These are phyloP conservation scores for Syncerus caffer DNA, from an alignment of 2,797 vertebrate genomes.

Conservation along the genomic window DNA sequence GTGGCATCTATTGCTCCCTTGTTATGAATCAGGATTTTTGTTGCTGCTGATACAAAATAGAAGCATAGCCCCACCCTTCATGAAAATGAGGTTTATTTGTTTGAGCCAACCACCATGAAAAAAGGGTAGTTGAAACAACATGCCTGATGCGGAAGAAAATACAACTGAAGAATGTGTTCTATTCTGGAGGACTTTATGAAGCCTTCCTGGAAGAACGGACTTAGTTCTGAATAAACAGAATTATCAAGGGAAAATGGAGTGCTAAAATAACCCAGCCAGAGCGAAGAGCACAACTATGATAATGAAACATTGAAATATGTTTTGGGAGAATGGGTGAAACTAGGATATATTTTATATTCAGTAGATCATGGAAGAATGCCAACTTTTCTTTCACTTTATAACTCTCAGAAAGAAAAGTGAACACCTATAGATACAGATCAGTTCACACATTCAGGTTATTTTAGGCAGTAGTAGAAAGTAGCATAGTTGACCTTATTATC, in stretches of 20 bases:
- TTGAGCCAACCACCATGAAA: background rate
- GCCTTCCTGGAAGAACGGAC: background rate
- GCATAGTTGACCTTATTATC: background rate
- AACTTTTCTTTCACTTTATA: background rate
- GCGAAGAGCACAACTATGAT: background rate
- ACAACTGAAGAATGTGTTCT: background rate
- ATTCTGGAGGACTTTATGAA: background rate
- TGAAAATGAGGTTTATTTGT: background rate
- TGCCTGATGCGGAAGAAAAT: background rate
- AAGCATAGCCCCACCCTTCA: accelerated
- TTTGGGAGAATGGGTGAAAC: background rate
- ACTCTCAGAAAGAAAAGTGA: background rate
- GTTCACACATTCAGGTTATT: background rate
- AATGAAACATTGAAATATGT: background rate
- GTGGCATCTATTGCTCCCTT: background rate
- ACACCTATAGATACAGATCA: background rate
- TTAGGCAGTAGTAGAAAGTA: background rate
- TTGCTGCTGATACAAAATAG: background rate
- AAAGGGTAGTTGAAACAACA: background rate
- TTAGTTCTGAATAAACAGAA: background rate
- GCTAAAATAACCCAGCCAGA: background rate
- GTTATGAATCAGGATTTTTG: background rate
- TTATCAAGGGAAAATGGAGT: background rate
- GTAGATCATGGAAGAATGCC: background rate
- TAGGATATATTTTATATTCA: background rate